phyloP scores from a whole-genome alignment of 2,888 invertebrate genomes.

The Lepidonotus clava region DNA sequence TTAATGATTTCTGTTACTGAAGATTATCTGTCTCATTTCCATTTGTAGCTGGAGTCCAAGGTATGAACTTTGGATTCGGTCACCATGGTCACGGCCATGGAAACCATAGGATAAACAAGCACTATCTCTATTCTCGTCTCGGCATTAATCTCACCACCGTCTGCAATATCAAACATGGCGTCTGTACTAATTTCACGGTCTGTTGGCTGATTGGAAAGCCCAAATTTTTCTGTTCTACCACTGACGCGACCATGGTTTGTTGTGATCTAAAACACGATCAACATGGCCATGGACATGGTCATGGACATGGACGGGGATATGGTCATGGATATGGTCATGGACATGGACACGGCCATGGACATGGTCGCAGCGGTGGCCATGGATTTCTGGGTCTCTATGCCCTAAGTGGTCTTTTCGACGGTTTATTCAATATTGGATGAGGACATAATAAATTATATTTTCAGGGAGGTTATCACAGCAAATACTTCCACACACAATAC shows the following conservation, averaged over 20 bases:
- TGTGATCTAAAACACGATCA: not conserved
- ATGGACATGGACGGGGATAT: not conserved
- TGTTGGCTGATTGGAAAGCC: slow-evolving; percentile 12
- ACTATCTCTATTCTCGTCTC: not conserved
- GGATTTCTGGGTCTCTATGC: not conserved
- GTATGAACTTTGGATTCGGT: not conserved
- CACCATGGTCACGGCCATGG: not conserved
- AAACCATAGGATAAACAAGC: not conserved
- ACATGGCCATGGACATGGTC: not conserved
- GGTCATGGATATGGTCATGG: not conserved
- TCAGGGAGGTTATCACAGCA: too few species aligned
- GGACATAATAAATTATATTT: too few species aligned
- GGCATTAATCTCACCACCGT: slow-evolving; percentile 39
- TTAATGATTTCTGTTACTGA: too few species aligned
- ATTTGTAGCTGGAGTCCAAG: not conserved
- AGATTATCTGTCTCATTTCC: too few species aligned
- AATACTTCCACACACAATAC: too few species aligned
- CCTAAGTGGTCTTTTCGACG: not conserved
- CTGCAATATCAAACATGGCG: slow-evolving; percentile 1
- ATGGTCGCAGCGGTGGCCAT: not conserved
- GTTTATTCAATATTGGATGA: not conserved
- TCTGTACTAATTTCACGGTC: slow-evolving; percentile 25
- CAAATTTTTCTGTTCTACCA: slow-evolving; percentile 29
- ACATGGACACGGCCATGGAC: not conserved
- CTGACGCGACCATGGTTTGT: slow-evolving; percentile 21